Percentiles rank a stretch among this genome's conserved stretches.
phyloP scores from a whole-genome alignment of 2,888 invertebrate genomes.

The Anagyrus pseudococci region DNA sequence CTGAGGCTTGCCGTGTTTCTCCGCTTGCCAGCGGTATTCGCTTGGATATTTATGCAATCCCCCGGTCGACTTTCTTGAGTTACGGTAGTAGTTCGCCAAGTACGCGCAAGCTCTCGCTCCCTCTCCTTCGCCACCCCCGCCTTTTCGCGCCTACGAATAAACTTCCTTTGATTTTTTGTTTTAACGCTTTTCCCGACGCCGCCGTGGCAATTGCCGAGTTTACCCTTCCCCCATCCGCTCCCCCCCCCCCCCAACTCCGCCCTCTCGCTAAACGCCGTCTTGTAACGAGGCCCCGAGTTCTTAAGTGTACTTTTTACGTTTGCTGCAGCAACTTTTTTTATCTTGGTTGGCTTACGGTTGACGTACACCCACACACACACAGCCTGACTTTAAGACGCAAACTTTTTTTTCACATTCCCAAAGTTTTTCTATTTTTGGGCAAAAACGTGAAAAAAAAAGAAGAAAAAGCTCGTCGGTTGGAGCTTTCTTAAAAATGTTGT shows the following conservation, averaged over 20 bases:
- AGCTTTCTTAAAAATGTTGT: too few species aligned
- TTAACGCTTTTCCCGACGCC: background rate
- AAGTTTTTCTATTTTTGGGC: too few species aligned
- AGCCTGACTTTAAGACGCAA: too few species aligned
- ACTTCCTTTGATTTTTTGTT: background rate
- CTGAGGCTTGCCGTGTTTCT: background rate
- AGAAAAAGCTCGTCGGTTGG: too few species aligned
- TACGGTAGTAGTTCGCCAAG: background rate
- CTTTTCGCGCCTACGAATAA: conserved; percentile 10
- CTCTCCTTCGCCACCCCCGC: background rate
- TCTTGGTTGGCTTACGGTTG: too few species aligned
- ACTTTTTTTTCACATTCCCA: too few species aligned
- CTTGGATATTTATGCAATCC: conserved; percentile 27
- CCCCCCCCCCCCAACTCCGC: background rate
- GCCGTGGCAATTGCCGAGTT: background rate
- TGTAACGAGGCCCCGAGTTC: background rate
- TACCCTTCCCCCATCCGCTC: background rate
- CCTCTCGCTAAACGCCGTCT: too few species aligned
- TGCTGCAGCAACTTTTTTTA: too few species aligned
- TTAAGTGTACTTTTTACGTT: background rate
- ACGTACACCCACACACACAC: too few species aligned
- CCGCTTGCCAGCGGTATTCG: background rate
- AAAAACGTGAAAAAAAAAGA: too few species aligned
- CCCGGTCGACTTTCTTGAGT: conserved; percentile 5
- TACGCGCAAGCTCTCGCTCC: background rate